These are phyloP conservation scores for Prorops nasuta DNA, from an alignment of 1,140 invertebrate genomes.

Conservation along the genomic window DNA sequence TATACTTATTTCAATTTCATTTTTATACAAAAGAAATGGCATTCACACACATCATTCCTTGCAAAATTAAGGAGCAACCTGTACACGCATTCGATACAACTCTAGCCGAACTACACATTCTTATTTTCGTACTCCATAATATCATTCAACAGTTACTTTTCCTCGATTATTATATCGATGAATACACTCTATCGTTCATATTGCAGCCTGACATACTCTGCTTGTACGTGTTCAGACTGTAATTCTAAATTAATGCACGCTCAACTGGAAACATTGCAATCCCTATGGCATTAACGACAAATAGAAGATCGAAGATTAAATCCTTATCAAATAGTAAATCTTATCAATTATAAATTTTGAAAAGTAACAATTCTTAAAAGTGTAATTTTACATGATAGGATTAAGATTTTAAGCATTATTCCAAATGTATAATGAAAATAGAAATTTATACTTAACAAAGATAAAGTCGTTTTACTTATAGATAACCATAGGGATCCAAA, in stretches of 20 bases:
- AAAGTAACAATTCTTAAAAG: slow-evolving; percentile 11
- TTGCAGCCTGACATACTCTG: slow-evolving; percentile 25
- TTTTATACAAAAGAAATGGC: slow-evolving; percentile 27
- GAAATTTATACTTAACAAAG: no score
- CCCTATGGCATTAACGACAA: slow-evolving; percentile 23
- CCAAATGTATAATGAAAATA: no score
- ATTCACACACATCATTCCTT: slow-evolving; percentile 24
- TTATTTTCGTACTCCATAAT: slow-evolving; percentile 13
- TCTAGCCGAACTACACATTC: slow-evolving; percentile 26
- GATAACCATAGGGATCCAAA: slow-evolving; percentile 28
- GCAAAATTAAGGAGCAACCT: slow-evolving; percentile 25
- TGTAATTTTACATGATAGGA: no score
- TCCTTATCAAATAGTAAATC: background rate
- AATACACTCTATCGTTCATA: slow-evolving; percentile 27
- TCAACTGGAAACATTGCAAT: slow-evolving; percentile 28
- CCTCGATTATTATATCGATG: slow-evolving; percentile 19
- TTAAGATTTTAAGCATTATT: no score
- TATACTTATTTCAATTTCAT: background rate
- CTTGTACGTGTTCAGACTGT: slow-evolving; percentile 44
- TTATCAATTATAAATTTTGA: slow-evolving; percentile 2
- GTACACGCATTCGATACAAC: slow-evolving; percentile 28
- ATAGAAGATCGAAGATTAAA: no score
- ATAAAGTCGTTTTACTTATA: background rate
- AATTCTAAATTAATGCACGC: slow-evolving; percentile 39
- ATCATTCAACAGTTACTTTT: slow-evolving; percentile 9